Conservation (phyloP, 2,797 vertebrate genomes). For the Capromys pilorides region DNA sequence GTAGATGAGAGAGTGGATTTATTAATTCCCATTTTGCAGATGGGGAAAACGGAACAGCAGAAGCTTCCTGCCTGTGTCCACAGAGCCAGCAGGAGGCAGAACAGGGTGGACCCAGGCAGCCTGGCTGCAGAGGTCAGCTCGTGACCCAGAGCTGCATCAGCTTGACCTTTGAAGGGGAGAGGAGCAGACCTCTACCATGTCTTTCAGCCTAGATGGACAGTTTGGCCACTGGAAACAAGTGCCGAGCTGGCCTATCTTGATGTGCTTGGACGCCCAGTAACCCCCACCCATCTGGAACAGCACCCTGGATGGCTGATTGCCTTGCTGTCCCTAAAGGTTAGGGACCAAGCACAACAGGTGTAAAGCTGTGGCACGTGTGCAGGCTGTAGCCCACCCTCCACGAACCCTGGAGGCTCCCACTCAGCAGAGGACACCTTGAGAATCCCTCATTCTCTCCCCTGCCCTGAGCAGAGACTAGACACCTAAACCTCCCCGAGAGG, state of each 20-base stretch:
- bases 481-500: neutral
- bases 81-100: neutral
- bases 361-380: rapidly evolving
- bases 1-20: too few relatives aligned
- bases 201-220: too few relatives aligned
- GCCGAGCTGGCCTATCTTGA: neutral
- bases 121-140: neutral
- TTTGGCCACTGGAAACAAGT: rapidly evolving
- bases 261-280: rapidly evolving
- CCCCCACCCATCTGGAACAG: too few relatives aligned
- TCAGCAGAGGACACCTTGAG: neutral
- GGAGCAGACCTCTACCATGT: rapidly evolving
- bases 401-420: neutral
- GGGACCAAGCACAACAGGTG: neutral
- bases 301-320: neutral
- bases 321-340: neutral
- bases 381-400: too few relatives aligned
- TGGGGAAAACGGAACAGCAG: neutral
- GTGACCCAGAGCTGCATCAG: rapidly evolving
- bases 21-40: neutral
- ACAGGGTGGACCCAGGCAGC: neutral
- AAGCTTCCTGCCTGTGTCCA: neutral
- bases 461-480: neutral
- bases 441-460: neutral
- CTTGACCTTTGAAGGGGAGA: neutral